Base-by-base conservation (phyloP, 2,888 invertebrate species). In the Calameuta pallipes region DNA sequence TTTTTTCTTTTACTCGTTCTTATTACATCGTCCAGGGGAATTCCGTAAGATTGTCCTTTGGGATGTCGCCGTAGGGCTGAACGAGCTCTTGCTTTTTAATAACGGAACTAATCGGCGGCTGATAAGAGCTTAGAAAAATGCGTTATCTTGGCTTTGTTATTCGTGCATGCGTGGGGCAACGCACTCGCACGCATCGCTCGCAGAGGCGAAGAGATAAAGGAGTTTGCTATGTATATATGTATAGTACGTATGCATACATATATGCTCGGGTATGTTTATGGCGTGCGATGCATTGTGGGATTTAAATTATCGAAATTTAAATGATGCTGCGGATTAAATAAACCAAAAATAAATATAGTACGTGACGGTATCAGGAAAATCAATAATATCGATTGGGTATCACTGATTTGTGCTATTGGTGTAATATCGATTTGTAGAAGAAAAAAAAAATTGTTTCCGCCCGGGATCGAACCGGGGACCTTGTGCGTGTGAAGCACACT, bases 401-500 rank as follows among this genome's bases (percentile, higher is more conserved):
- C 4, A 9, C 6, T 6, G 41, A 1, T 15, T 2, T 2, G 56
- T 23, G 23, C 23, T 56, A 2, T 56, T 23, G 56, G 23, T 56
- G 23, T 23, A 56, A 23, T 56, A 56, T 56, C 2, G 23, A 56
- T 56, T 56, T 56, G 0, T 56, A 56, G 56, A 23, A 41, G 6
- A 12, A 36, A 36, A 15, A 56, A 56, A 56, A 56, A 56, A 56
- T 56, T 88, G 88, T 88, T 88, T 87, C 88, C 87, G 88, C 88
- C 87, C 87, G 88, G 88, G 87, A 84, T 88, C 88, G 88, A 88
- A 88, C 88, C 88, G 88, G 86, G 86, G 88, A 85, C 88, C 87
- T 85, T 85, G 95, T 95, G 95, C 95, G 94, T 95, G 95, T 95
- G 95, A 95, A 95, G 95, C 95, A 95, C 95, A 95, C 94, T 94